A percentile compares a stretch with the other conserved stretches of the same genome.
Conservation (phyloP, 2,888 invertebrate species). For the Pecten maximus region DNA sequence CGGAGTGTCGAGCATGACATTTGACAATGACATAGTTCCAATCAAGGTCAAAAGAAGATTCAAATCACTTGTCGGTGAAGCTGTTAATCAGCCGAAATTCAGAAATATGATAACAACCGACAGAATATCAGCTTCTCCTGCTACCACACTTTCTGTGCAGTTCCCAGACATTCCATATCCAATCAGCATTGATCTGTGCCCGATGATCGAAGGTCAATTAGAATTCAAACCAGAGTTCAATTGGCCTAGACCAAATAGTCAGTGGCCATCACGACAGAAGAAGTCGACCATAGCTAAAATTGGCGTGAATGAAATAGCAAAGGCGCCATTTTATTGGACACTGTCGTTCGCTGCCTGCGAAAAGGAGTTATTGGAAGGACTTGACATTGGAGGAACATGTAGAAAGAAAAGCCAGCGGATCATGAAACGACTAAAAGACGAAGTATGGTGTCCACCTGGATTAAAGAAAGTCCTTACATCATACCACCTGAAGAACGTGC, state of each 20-base stretch:
- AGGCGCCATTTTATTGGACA: constrained; percentile 39
- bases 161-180: neutral
- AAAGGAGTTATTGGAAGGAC: constrained; percentile 2
- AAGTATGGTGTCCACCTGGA: constrained; percentile 6
- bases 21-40: constrained; percentile 1
- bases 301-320: constrained; percentile 18
- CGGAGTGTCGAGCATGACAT: neutral
- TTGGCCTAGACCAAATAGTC: constrained; percentile 14
- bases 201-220: neutral
- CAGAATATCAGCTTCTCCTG: constrained; percentile 36
- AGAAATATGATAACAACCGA: neutral
- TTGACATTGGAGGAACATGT: neutral
- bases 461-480: neutral
- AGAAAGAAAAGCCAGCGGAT: constrained; percentile 37
- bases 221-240: constrained; percentile 17
- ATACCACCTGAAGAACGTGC: constrained; percentile 38
- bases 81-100: neutral
- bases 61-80: constrained; percentile 29
- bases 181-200: constrained; percentile 36
- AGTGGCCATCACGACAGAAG: constrained; percentile 7
- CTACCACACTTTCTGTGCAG: neutral
- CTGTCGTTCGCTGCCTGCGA: constrained; percentile 9
- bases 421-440: neutral
- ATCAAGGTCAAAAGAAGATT: constrained; percentile 39
- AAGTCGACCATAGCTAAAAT: neutral